A percentile compares a stretch with the other conserved stretches of the same genome.
phyloP scores from a whole-genome alignment of 1,140 invertebrate genomes.

The Tetraneura akinire region DNA sequence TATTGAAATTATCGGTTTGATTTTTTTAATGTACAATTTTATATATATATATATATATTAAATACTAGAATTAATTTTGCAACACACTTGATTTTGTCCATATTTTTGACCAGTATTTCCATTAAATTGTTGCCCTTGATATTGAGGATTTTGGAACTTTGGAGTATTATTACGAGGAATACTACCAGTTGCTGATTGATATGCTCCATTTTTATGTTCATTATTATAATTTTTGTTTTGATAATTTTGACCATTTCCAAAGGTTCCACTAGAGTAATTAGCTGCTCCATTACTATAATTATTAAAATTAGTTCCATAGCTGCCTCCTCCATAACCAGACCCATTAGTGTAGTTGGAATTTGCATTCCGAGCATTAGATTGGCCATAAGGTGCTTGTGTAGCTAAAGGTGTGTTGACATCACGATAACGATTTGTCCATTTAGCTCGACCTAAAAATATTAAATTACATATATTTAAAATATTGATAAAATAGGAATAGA shows the following conservation, averaged over 20 bases:
- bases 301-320: slow-evolving; percentile 31
- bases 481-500: too few species aligned
- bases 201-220: slow-evolving; percentile 40
- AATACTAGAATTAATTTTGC: too few species aligned
- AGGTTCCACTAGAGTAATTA: slow-evolving; percentile 19
- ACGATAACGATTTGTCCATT: slow-evolving; percentile 46
- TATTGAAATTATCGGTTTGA: too few species aligned
- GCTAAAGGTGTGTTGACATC: slow-evolving; percentile 38
- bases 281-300: slow-evolving; percentile 28
- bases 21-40: too few species aligned
- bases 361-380: slow-evolving; percentile 18
- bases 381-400: slow-evolving; percentile 33
- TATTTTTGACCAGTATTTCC: slow-evolving; percentile 49
- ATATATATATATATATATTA: too few species aligned
- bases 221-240: slow-evolving; percentile 38
- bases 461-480: too few species aligned
- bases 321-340: slow-evolving; percentile 21
- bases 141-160: slow-evolving; percentile 42
- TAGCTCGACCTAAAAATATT: slow-evolving; percentile 31
- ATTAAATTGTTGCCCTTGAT: slow-evolving; percentile 38
- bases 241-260: slow-evolving; percentile 42
- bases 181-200: slow-evolving; percentile 28
- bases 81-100: slow-evolving; percentile 55
- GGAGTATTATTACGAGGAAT: slow-evolving; percentile 32
- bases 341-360: slow-evolving; percentile 28